Percentiles rank a stretch among this genome's conserved stretches.
phyloP scores from a whole-genome alignment of 2,113 vertebrate species.

The Lampris megalopsis region DNA sequence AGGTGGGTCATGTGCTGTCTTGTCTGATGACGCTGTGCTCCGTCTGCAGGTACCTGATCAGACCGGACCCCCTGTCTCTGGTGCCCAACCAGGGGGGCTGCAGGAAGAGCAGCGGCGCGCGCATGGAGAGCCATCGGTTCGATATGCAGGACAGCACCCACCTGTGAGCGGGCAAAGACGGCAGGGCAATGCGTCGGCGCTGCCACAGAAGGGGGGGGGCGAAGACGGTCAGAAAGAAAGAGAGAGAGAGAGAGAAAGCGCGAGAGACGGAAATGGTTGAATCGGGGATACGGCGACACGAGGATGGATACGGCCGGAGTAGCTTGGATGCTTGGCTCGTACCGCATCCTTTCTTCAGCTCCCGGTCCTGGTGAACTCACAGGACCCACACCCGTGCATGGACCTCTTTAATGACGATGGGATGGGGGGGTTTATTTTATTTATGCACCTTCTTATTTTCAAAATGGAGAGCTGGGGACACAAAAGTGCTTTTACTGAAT shows the following conservation, averaged over 20 bases:
- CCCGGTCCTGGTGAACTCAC: constrained; percentile 27
- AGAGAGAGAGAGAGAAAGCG: not conserved
- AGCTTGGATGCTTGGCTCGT: constrained; percentile 8
- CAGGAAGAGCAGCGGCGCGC: constrained; percentile 76
- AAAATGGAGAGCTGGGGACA: constrained; percentile 71
- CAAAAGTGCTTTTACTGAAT: constrained; percentile 82
- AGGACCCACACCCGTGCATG: constrained; percentile 62
- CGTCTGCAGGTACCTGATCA: constrained; percentile 83
- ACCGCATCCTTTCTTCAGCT: constrained; percentile 9
- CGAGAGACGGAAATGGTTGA: no score
- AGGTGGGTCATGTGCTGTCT: not conserved
- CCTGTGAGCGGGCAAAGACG: constrained; percentile 73
- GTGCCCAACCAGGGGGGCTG: constrained; percentile 79
- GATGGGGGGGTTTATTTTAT: constrained; percentile 57
- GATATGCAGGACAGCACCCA: constrained; percentile 85
- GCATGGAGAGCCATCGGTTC: constrained; percentile 79
- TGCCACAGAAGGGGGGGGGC: constrained; percentile 28
- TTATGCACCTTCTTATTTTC: constrained; percentile 74
- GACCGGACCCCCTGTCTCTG: constrained; percentile 84
- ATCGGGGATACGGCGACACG: no score
- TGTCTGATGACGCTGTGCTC: constrained; percentile 39
- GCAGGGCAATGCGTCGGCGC: constrained; percentile 16
- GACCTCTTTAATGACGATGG: constrained; percentile 66
- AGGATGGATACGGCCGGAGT: constrained; percentile 10
- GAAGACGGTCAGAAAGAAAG: constrained; percentile 2